Conservation (phyloP, 1,140 invertebrate genomes). For the Drosophila tristis region DNA sequence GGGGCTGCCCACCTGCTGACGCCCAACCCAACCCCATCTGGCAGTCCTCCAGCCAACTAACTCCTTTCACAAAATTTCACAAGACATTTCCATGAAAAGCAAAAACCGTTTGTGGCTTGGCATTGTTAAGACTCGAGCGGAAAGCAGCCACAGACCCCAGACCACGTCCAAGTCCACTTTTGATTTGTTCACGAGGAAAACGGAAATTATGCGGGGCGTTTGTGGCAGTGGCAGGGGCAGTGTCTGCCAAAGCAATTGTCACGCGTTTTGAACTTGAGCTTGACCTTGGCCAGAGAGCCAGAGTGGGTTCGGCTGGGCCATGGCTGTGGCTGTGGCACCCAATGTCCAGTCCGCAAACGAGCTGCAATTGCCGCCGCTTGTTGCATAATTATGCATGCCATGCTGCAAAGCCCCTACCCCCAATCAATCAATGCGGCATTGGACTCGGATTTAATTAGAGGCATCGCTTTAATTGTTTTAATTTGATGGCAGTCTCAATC, state of each 20-base stretch:
- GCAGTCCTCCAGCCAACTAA: conserved; percentile 16
- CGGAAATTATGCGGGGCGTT: conserved; percentile 48
- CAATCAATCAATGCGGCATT: conserved; percentile 46
- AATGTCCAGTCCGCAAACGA: conserved; percentile 19
- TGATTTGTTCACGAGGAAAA: conserved; percentile 63
- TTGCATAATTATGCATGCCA: conserved; percentile 48
- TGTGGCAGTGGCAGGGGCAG: background rate
- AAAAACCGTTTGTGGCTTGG: conserved; percentile 29
- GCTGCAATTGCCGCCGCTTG: conserved; percentile 23
- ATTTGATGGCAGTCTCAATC: conserved; percentile 20
- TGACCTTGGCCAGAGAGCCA: conserved; percentile 66
- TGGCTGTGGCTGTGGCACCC: conserved; percentile 6
- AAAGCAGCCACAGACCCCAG: conserved; percentile 33
- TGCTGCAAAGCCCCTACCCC: conserved; percentile 10
- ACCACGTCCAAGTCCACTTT: conserved; percentile 20
- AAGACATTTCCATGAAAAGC: conserved; percentile 33
- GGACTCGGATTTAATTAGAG: conserved; percentile 57
- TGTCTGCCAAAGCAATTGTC: conserved; percentile 36
- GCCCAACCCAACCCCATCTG: conserved; percentile 16
- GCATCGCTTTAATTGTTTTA: conserved; percentile 50
- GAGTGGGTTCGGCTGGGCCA: background rate
- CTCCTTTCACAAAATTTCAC: conserved; percentile 63
- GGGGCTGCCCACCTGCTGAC: conserved; percentile 29
- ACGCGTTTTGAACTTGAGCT: conserved; percentile 76
- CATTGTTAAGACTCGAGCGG: conserved; percentile 57